These are phyloP conservation scores for Yponomeuta plumbellus DNA, from an alignment of 2,888 invertebrate species.

Conservation along the genomic window DNA sequence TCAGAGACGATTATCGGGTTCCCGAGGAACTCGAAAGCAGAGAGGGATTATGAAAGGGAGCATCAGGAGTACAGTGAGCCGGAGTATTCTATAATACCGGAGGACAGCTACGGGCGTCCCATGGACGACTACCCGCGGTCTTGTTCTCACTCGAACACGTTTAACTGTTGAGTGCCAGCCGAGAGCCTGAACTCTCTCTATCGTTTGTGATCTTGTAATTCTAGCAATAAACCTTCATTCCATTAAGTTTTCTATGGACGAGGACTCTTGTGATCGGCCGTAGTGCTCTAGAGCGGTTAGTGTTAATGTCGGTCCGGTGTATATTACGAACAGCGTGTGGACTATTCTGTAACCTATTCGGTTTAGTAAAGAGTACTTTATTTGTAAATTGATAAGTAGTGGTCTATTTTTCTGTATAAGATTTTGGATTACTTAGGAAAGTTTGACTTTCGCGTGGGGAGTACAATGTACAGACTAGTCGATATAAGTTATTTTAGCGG, in stretches of 20 bases:
- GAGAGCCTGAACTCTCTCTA: constrained; percentile 45
- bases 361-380: constrained; percentile 67
- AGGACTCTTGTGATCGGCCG: constrained; percentile 49
- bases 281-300: constrained; percentile 71
- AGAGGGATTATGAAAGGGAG: constrained; percentile 47
- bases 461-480: constrained; percentile 72
- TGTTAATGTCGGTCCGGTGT: constrained; percentile 53
- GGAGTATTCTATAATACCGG: constrained; percentile 71
- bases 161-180: constrained; percentile 67
- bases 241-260: constrained; percentile 66
- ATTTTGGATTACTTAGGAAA: constrained; percentile 52
- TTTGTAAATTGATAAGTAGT: constrained; percentile 75
- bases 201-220: constrained; percentile 74
- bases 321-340: constrained; percentile 49
- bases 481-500: constrained; percentile 31
- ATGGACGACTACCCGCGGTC: constrained; percentile 57
- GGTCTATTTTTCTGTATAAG: constrained; percentile 70
- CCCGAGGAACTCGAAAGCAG: constrained; percentile 37
- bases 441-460: constrained; percentile 65
- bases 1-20: constrained; percentile 66
- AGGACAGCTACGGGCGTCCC: constrained; percentile 49
- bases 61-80: constrained; percentile 64
- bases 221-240: constrained; percentile 77
- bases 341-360: constrained; percentile 61
- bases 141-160: constrained; percentile 69